Evolutionary conservation across 2,113 vertebrate genomes (phyloP).

Genomic region (Xiphias gladius): DNA sequence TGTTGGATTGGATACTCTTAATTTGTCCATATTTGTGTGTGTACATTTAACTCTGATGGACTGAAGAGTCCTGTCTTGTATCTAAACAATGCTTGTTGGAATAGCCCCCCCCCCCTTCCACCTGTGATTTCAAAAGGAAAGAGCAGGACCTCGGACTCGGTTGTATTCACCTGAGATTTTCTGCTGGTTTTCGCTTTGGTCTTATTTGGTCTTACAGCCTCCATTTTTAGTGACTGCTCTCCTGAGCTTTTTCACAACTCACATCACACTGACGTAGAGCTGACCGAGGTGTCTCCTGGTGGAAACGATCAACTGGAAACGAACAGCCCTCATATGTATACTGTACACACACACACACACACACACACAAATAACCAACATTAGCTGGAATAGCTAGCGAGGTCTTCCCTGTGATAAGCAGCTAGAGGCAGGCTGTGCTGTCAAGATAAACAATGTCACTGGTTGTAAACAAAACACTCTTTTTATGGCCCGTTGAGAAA

Average conservation of each 20-base stretch:
- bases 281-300: conserved; percentile 9
- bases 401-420: conserved; percentile 43
- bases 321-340: conserved; percentile 16
- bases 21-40: background rate
- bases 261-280: conserved; percentile 35
- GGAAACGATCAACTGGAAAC: conserved; percentile 27
- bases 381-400: background rate
- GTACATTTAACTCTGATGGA: background rate
- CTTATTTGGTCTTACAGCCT: conserved; percentile 86
- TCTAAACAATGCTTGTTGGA: background rate
- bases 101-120: rapidly evolving
- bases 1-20: background rate
- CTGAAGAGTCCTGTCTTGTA: background rate
- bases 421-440: conserved; percentile 38
- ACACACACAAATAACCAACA: conserved; percentile 21
- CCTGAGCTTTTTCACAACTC: conserved; percentile 32
- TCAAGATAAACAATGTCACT: conserved; percentile 57
- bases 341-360: conserved; percentile 8
- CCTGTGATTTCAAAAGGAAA: background rate
- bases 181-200: conserved; percentile 76
- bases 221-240: conserved; percentile 74
- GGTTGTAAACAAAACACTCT: conserved; percentile 28
- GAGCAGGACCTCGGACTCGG: background rate
- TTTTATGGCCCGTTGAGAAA: background rate
- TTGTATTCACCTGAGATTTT: conserved; percentile 81